Evolutionary conservation across 2,797 vertebrate genomes (phyloP).

Genomic region (Ctenopoma kingsleyae): DNA sequence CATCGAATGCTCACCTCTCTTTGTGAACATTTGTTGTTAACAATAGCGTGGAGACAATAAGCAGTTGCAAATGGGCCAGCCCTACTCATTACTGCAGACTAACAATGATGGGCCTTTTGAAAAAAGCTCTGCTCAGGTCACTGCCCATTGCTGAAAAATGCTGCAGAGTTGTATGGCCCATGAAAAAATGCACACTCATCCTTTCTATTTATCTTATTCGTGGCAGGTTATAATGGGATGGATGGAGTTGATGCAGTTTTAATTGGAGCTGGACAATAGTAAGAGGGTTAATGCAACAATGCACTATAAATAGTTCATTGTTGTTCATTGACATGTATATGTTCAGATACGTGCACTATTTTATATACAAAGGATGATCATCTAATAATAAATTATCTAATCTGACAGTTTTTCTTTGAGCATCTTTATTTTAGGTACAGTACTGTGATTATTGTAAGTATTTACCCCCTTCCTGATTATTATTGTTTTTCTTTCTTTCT

Average conservation of each 20-base stretch:
- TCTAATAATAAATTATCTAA: too few species aligned
- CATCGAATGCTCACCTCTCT: slow-evolving; percentile 36
- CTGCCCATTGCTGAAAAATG: slow-evolving; percentile 31
- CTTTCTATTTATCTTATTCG: slow-evolving; percentile 19
- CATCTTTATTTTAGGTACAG: too few species aligned
- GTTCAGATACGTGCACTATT: too few species aligned
- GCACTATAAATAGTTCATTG: slow-evolving; percentile 21
- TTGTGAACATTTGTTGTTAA: slow-evolving; percentile 42
- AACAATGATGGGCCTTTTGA: slow-evolving; percentile 18
- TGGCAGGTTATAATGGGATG: slow-evolving; percentile 35
- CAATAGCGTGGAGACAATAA: slow-evolving; percentile 26
- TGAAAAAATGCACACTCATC: slow-evolving; percentile 53
- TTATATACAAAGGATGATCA: too few species aligned
- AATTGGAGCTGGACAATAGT: slow-evolving; percentile 25
- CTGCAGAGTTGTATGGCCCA: slow-evolving; percentile 44
- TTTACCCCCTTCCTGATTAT: too few species aligned
- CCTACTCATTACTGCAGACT: slow-evolving; percentile 53
- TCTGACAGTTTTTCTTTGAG: too few species aligned
- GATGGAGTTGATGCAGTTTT: slow-evolving; percentile 21
- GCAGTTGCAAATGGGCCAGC: slow-evolving; percentile 43
- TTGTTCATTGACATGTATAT: too few species aligned
- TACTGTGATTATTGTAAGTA: too few species aligned
- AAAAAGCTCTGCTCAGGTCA: slow-evolving; percentile 28
- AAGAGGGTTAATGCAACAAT: slow-evolving; percentile 35
- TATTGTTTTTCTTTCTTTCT: too few species aligned